A percentile compares a stretch with the other conserved stretches of the same genome.
Evolutionary conservation across 2,888 invertebrate species (phyloP).

Genomic region (Phyllotreta cruciferae): DNA sequence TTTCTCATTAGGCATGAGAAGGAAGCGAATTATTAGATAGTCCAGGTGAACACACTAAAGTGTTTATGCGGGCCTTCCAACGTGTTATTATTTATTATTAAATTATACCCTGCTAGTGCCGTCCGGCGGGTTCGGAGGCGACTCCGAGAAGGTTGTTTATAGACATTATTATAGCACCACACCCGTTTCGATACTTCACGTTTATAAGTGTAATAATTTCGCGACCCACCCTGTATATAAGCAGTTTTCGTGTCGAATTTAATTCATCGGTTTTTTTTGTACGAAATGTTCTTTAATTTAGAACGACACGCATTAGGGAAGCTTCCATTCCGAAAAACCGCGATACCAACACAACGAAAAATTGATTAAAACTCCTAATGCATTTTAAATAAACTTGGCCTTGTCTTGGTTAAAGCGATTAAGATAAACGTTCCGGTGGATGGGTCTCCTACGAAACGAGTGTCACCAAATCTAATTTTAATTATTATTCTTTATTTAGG

Average conservation of each 20-base stretch:
- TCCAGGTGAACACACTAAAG: conserved; percentile 49
- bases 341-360: not conserved
- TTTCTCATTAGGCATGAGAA: conserved; percentile 20
- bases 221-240: conserved; percentile 23
- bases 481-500: conserved; percentile 36
- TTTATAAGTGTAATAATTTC: conserved; percentile 15
- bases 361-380: conserved; percentile 23
- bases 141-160: conserved; percentile 19
- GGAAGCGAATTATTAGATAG: conserved; percentile 40
- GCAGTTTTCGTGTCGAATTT: conserved; percentile 4
- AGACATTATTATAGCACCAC: conserved; percentile 29
- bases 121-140: conserved; percentile 33
- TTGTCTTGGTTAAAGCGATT: conserved; percentile 15
- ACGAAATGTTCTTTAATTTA: no score
- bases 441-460: conserved; percentile 31
- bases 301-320: no score
- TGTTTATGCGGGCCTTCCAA: conserved; percentile 51
- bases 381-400: conserved; percentile 22
- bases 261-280: no score
- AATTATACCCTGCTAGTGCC: conserved; percentile 50
- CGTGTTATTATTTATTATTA: conserved; percentile 52
- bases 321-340: not conserved
- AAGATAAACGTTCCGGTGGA: conserved; percentile 33
- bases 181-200: conserved; percentile 21
- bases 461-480: conserved; percentile 43